Evolutionary conservation across 2,113 vertebrate species (phyloP), one percentile per base, ranked within the genome.

Genomic region (Sander lucioperca): DNA sequence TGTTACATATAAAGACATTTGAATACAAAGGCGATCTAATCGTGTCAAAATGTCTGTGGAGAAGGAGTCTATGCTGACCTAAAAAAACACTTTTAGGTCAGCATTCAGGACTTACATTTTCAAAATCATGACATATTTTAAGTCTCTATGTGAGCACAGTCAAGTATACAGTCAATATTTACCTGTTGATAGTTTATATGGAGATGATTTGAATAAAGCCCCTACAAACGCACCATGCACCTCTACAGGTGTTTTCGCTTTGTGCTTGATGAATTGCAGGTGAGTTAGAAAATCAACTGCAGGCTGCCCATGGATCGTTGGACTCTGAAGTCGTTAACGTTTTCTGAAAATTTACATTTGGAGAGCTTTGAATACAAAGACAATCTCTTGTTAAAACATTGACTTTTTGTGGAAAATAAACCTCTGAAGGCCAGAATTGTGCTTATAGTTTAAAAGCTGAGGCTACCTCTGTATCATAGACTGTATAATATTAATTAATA

Each of bases 331-430:
- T 77, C 51, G 3, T 33, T 23, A 36, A 39, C 3, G 6, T 50
- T 66, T 27, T 12, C 18, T 16, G n/a, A 36, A 14, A 8, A 36
- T 78, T 59, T 69, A 51, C 76, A 79, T 79, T 21, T 6, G 16
- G 6, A 43, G 56, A 51, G 12, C 12, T 70, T 62, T 62, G 76
- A 62, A 70, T 61, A 43, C 16, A 27, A 39, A 61, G 0, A 27
- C 3, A 2, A 25, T 51, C 2, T 59, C 3, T 69, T 25, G 3
- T 51, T 19, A 53, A 56, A 76, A 65, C 61, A 53, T 6, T 50
- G 57, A 36, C 15, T 0, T 3, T 70, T 21, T n/a, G 14, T 48
- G 63, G 23, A 56, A 16, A 56, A 47, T 2, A 25, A 12, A n/a
- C 21, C 25, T 68, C 47, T 8, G 11, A 71, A 4, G 7, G 39